Percentiles rank a stretch among this genome's conserved stretches.
phyloP scores from a whole-genome alignment of 2,888 invertebrate species.

The Morpho deidamia region DNA sequence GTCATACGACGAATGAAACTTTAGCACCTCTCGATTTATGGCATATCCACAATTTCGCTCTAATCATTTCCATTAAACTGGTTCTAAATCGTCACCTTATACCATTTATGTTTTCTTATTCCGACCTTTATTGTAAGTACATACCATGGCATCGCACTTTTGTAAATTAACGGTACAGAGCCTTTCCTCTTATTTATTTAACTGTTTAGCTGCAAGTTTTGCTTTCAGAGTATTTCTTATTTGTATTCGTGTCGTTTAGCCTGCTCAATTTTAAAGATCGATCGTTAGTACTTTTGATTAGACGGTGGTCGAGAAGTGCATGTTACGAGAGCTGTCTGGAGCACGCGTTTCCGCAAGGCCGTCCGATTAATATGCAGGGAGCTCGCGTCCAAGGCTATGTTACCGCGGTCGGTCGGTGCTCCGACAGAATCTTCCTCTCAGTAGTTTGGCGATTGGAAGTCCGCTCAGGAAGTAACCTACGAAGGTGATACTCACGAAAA shows the following conservation, averaged over 20 bases:
- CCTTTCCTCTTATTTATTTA: not conserved
- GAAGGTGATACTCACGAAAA: conserved; percentile 67
- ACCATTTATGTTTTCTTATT: too few relatives aligned
- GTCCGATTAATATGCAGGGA: conserved; percentile 73
- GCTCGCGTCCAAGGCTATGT: conserved; percentile 73
- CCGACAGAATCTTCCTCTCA: conserved; percentile 66
- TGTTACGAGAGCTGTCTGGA: conserved; percentile 62
- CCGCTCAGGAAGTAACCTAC: conserved; percentile 60
- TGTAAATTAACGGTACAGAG: not conserved
- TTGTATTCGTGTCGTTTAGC: conserved; percentile 1
- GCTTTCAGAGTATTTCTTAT: not conserved
- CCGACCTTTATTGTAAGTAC: too few relatives aligned
- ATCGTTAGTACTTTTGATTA: conserved; percentile 46
- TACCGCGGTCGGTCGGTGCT: conserved; percentile 70
- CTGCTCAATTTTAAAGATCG: conserved; percentile 12
- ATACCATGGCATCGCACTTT: not conserved
- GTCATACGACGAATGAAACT: conserved; percentile 44
- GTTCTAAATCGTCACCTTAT: not conserved
- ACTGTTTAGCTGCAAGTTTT: not conserved
- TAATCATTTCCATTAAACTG: conserved; percentile 39
- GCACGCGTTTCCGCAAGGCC: conserved; percentile 77
- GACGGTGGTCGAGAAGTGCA: conserved; percentile 33
- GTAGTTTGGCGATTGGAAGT: conserved; percentile 52
- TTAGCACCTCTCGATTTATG: conserved; percentile 44
- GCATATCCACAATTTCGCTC: conserved; percentile 39